These are phyloP conservation scores for Micrastur ruficollis DNA, from an alignment of 2,797 vertebrate genomes.

Conservation along the genomic window DNA sequence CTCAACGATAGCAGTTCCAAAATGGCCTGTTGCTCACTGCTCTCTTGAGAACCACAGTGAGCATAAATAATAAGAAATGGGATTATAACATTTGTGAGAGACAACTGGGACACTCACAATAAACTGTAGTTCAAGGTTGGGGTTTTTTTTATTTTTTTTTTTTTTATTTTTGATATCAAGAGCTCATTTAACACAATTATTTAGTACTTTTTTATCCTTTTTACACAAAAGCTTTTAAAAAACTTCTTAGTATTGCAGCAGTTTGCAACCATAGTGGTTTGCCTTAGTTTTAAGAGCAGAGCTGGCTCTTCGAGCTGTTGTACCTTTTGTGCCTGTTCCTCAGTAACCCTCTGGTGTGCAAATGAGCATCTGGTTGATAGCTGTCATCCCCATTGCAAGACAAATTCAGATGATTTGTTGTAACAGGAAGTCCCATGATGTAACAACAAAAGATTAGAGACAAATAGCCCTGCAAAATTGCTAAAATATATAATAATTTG, in stretches of 20 bases:
- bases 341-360: background rate
- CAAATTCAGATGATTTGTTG: background rate
- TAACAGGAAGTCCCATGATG: background rate
- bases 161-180: background rate
- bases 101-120: background rate
- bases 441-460: background rate
- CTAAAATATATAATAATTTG: background rate
- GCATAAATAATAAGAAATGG: background rate
- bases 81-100: background rate
- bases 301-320: background rate
- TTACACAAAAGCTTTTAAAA: background rate
- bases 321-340: background rate
- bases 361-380: background rate
- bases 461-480: background rate
- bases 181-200: background rate
- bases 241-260: fast-evolving
- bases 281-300: background rate
- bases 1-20: background rate
- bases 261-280: background rate
- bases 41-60: background rate
- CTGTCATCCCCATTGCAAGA: background rate
- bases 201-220: background rate
- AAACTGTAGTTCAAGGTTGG: fast-evolving
- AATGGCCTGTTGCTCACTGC: background rate
- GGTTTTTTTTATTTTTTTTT: background rate